Base-by-base conservation (phyloP, 2,113 vertebrate species). In the Prionailurus viverrinus region DNA sequence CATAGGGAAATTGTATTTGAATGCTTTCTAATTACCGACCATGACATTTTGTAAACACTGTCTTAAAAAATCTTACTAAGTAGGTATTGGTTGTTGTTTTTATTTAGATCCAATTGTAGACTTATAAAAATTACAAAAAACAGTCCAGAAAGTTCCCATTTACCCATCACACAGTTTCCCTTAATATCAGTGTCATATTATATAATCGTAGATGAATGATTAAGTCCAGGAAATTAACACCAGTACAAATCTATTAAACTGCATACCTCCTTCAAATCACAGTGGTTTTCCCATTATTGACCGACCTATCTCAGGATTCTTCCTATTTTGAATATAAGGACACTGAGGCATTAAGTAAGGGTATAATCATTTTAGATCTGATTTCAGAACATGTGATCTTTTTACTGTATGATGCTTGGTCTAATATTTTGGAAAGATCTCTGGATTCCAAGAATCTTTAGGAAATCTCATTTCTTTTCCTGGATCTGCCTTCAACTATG, bases 181-280 rank as follows among this genome's bases (percentile, higher is more conserved):
- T 25, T 55, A 21, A 27, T 81, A 41, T 81, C 41, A 15, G n/a
- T 7, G 73, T 53, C 19, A n/a, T n/a, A n/a, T 88, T 79, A 76
- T 19, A 11, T 66, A 41, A 68, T 85, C 13, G 18, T 45, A 80
- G 74, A 41, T 88, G 63, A 87, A 21, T 45, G 15, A 69, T 82
- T 3, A 84, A 91, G 96, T 66, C 33, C 76, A 82, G 71, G n/a
- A 85, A 71, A 96, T 95, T n/a, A 78, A 45, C 15, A 0, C 88
- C 65, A 53, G 19, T 71, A 61, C 9, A 12, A 19, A 73, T 90
- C 81, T 91, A 0, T 91, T 25, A 84, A 76, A 39, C 68, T 31
- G 48, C 2, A 71, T 15, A 8, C 13, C 2, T 71, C 39, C 18
- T 84, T 91, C 41, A n/a, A 0, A 79, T 80, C 41, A 68, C 33